Evolutionary conservation across 2,797 vertebrate genomes (phyloP).

Genomic region (Danio choprae): DNA sequence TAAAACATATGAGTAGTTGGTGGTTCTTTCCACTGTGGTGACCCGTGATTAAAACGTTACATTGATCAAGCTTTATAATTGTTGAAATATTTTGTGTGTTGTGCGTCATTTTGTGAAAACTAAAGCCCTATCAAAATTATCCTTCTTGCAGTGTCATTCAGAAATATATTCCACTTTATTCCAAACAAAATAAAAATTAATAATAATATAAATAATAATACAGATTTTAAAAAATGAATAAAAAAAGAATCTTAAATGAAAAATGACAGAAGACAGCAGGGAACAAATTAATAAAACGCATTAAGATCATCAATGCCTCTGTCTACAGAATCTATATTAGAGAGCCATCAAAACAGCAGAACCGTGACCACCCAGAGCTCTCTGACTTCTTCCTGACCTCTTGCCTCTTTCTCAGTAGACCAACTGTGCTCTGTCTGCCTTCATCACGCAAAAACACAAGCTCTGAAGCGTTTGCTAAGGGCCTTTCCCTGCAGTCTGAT

Average conservation of each 20-base stretch:
- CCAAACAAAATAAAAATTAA: too few relatives aligned
- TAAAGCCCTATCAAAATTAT: too few relatives aligned
- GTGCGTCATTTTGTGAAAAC: too few relatives aligned
- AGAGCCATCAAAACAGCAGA: conserved; percentile 19
- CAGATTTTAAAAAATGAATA: background rate
- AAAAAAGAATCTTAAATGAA: background rate
- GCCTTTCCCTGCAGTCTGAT: conserved; percentile 70
- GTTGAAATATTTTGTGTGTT: too few relatives aligned
- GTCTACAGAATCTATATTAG: background rate
- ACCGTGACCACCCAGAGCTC: conserved; percentile 18
- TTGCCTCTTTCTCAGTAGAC: conserved; percentile 46
- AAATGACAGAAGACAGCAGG: background rate
- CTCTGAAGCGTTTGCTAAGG: conserved; percentile 38
- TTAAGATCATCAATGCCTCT: background rate
- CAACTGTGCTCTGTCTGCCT: conserved; percentile 51
- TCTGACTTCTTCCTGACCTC: conserved; percentile 60
- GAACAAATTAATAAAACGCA: background rate
- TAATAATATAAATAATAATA: too few relatives aligned
- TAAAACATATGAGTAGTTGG: too few relatives aligned
- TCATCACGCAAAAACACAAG: conserved; percentile 45
- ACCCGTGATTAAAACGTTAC: too few relatives aligned
- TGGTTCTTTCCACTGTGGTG: too few relatives aligned
- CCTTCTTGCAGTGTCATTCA: too few relatives aligned
- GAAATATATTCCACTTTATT: too few relatives aligned
- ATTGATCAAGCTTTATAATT: too few relatives aligned